These are phyloP conservation scores for Bombus pascuorum DNA, from an alignment of 1,140 invertebrate species.

Conservation along the genomic window DNA sequence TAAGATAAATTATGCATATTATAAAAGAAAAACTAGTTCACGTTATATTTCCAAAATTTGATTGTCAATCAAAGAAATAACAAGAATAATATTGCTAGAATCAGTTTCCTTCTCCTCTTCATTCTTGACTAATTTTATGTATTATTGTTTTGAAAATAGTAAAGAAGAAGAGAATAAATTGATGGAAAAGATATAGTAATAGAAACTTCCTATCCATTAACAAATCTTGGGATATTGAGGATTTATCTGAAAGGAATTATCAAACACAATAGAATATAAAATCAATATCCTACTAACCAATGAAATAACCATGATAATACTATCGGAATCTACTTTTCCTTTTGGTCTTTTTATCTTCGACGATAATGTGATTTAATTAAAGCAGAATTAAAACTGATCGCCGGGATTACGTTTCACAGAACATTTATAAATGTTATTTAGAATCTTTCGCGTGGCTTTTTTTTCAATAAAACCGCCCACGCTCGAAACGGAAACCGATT, in stretches of 20 bases:
- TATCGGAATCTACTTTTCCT: neutral
- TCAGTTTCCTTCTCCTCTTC: too few relatives aligned
- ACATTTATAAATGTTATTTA: conserved; percentile 21
- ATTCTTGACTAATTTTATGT: neutral
- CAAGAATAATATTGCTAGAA: neutral
- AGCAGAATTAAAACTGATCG: neutral
- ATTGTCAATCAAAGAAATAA: neutral
- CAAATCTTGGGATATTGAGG: neutral
- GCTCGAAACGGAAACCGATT: conserved; percentile 44
- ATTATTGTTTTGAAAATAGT: neutral
- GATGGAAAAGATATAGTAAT: neutral
- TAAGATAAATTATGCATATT: neutral
- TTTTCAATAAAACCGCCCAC: conserved; percentile 22
- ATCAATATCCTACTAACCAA: neutral
- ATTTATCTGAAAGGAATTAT: neutral
- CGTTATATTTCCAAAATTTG: too few relatives aligned
- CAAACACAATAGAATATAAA: neutral
- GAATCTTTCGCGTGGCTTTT: conserved; percentile 9
- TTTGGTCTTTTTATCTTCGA: neutral
- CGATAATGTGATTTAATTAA: conserved; percentile 20
- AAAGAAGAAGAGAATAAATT: neutral
- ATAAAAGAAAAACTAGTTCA: too few relatives aligned
- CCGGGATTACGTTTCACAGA: neutral
- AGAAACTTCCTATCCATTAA: neutral
- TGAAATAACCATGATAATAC: neutral